Base-by-base conservation (phyloP, 1,140 invertebrate genomes). In the Aphidius ervi region DNA sequence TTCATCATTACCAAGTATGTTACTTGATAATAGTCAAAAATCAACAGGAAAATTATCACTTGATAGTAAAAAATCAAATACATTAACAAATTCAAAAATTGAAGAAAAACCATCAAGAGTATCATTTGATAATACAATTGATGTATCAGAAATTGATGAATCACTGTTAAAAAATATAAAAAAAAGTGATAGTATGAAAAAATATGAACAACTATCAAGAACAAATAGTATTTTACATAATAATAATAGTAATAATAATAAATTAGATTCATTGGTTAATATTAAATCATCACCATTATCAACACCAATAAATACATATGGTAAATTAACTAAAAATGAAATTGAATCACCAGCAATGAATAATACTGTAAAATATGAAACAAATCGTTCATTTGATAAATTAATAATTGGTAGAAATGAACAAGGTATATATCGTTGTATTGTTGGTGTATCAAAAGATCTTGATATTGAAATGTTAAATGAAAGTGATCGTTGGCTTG, bases 401-500 rank as follows among this genome's bases (percentile, higher is more conserved):
- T 46, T 74, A 31, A 61, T 56, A 50, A 68, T 76, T 49, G 65
- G 68, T 0, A 71, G 68, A 55, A 70, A 67, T 48, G 66, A 70
- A 5, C 68, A 76, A 49, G 67, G 75, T 56, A 57, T 75, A 5
- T 74, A 68, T n/a, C 71, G 59, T 45, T 78, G 76, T 40, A 64
- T 77, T 1, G 63, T 77, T 23, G 74, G 70, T 20, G 68, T 78
- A 23, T 58, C 63, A 0, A 68, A 68, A 50, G 70, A 71, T 62
- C 58, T 65, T 10, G 65, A 73, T 40, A 68, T 80, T 40, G 71
- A 76, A 62, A 63, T 79, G 3, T 39, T 63, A 46, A 80, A 80
- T 53, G 70, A 71, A 62, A 69, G 75, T 49, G 66, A 72, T 48
- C 69, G 68, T 50, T 80, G 78, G 78, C 67, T 79, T 8, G 63